phyloP scores from a whole-genome alignment of 2,888 invertebrate species.

The Philhelius pedissequus region DNA sequence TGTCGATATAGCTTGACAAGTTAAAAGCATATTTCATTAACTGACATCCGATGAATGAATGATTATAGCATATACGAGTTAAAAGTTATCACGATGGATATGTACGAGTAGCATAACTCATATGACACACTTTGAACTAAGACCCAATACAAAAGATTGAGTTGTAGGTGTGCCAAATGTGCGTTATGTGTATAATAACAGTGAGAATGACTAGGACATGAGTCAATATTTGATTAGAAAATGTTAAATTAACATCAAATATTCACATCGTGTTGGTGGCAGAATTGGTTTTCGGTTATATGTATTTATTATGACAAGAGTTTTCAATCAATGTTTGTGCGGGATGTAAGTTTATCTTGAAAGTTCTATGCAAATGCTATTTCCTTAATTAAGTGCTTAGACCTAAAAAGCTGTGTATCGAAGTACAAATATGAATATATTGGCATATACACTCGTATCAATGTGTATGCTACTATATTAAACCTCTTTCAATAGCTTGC shows the following conservation, averaged over 20 bases:
- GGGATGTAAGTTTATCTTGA: not conserved
- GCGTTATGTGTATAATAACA: not conserved
- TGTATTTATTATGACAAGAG: constrained; percentile 26
- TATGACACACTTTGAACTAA: constrained; percentile 18
- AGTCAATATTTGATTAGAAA: not conserved
- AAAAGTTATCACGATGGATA: not conserved
- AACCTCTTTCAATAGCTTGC: not conserved
- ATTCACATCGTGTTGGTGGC: not conserved
- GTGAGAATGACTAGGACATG: not conserved
- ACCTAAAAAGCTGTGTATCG: not conserved
- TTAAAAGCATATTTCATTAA: constrained; percentile 29
- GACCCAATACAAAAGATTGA: not conserved
- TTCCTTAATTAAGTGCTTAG: constrained; percentile 16
- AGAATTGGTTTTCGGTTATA: not conserved
- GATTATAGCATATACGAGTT: not conserved
- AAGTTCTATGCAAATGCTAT: constrained; percentile 13
- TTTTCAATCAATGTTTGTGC: constrained; percentile 41
- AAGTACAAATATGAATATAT: not conserved
- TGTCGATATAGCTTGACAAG: constrained; percentile 17
- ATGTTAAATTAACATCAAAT: not conserved
- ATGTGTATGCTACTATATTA: not conserved
- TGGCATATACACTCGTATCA: not conserved
- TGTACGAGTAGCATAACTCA: not conserved
- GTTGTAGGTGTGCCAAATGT: not conserved
- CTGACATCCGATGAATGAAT: constrained; percentile 33